These are phyloP conservation scores for Sander lucioperca DNA, from an alignment of 2,113 vertebrate species.

Conservation along the genomic window DNA sequence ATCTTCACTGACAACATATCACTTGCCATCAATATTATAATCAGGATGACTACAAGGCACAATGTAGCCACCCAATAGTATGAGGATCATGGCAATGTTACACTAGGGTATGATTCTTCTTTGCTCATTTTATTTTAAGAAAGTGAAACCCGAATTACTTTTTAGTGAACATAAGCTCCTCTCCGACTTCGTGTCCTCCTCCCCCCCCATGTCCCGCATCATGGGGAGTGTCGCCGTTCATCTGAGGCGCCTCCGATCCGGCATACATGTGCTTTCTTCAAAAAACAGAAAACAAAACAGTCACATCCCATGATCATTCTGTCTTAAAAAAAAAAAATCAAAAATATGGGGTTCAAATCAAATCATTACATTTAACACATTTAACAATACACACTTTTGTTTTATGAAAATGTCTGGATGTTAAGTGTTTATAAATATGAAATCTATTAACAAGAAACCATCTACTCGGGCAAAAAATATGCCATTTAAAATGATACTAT, in stretches of 20 bases:
- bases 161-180: slow-evolving; percentile 92
- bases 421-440: no score
- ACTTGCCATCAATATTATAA: neutral
- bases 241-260: slow-evolving; percentile 89
- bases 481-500: neutral
- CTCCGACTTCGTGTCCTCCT: slow-evolving; percentile 90
- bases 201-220: slow-evolving; percentile 87
- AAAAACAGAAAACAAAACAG: slow-evolving; percentile 10
- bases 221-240: slow-evolving; percentile 93
- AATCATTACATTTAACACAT: neutral
- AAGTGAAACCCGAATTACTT: slow-evolving; percentile 78
- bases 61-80: neutral
- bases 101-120: neutral
- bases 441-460: neutral
- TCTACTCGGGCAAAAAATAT: no score
- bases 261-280: slow-evolving; percentile 94
- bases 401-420: neutral
- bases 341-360: neutral
- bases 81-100: neutral
- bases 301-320: neutral
- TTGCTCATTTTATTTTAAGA: neutral
- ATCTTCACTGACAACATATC: neutral
- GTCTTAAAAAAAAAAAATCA: no score
- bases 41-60: neutral
- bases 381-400: no score